Base-by-base conservation (phyloP, 2,888 invertebrate genomes). In the Orthosia incerta region DNA sequence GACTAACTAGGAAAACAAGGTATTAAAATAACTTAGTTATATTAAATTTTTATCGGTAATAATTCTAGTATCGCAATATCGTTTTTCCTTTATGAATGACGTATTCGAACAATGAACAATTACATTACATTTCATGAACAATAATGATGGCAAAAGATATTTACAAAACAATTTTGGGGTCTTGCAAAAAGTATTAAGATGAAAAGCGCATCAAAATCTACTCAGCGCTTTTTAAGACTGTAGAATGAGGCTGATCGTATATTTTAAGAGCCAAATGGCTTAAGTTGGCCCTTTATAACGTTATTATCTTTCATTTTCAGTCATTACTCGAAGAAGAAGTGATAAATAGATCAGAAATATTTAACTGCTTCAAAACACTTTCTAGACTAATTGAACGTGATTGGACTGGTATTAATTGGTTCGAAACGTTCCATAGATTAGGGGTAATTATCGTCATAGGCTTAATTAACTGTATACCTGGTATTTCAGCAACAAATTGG, bases 191-290 rank as follows among this genome's bases (percentile, higher is more conserved):
- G 23, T 12, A 48, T 45, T 68, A 80, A 67, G 48, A 56, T 80
- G 66, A 66, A 53, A 74, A 79, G 26, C 55, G 61, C 69, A 80
- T 84, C 61, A 84, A 74, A 82, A 68, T 73, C 67, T 68, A 80
- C 74, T 80, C 26, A 72, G 69, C 45, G 70, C 45, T 67, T 71
- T 76, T 79, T 55, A 20, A 64, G 26, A 50, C 63, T 55, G 51
- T 26, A 53, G 53, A 62, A 39, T 53, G 39, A 31, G 20, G 26
- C 51, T 53, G 53, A 62, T 62, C 39, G 31, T 3, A 39, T 39
- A 39, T 46, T 50, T 48, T 59, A 59, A 45, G 48, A 45, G 23
- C 4, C 26, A 50, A 75, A 77, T 60, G 23, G 31, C 59, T 20
- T 4, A 39, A 39, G n/a, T 48, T n/a, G 15, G 31, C 9, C 5